Evolutionary conservation across 2,113 vertebrate genomes (phyloP).

Genomic region (Phodopus roborovskii): DNA sequence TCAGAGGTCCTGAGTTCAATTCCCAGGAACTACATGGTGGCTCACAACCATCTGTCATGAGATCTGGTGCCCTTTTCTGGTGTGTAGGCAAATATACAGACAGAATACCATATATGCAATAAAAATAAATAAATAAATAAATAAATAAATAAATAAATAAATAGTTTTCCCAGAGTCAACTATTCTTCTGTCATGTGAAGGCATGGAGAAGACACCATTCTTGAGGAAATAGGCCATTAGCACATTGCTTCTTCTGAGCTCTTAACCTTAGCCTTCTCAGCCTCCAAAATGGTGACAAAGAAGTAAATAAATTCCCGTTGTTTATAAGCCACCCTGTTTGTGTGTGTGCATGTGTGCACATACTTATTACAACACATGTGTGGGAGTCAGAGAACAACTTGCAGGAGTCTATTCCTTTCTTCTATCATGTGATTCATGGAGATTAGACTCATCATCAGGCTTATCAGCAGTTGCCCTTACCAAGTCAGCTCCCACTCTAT

Average conservation of each 20-base stretch:
- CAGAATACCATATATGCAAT: no score
- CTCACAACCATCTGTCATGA: no score
- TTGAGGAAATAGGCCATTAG: background rate
- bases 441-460: background rate
- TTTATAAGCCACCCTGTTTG: background rate
- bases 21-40: no score
- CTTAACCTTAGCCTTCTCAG: background rate
- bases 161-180: background rate
- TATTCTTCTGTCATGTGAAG: background rate
- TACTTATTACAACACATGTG: background rate
- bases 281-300: background rate
- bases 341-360: background rate
- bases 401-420: background rate
- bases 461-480: no score
- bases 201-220: background rate
- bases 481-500: background rate
- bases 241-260: background rate
- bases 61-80: no score
- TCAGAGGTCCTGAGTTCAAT: no score
- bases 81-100: no score
- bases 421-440: background rate
- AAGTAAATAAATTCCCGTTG: background rate
- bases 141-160: no score
- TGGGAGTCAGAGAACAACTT: background rate
- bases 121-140: no score